phyloP scores from a whole-genome alignment of 1,140 invertebrate genomes.

The Pantala flavescens region DNA sequence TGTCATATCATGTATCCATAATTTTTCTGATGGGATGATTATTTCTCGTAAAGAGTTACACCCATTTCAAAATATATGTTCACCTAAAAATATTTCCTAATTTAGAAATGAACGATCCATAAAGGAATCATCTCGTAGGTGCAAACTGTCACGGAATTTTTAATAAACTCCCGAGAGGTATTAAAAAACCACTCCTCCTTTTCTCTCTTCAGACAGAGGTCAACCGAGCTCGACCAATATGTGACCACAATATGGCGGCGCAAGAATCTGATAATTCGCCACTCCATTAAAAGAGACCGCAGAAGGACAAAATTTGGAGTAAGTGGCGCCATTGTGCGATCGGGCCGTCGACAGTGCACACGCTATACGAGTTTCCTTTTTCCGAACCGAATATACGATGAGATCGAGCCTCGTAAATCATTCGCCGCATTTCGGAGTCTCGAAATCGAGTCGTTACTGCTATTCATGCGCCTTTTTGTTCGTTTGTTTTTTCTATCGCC shows the following conservation, averaged over 20 bases:
- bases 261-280: neutral
- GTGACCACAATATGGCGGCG: neutral
- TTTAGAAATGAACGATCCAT: too few species aligned
- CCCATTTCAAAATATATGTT: too few species aligned
- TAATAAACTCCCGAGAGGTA: neutral
- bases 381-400: neutral
- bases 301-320: neutral
- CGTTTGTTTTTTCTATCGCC: neutral
- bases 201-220: neutral
- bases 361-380: neutral
- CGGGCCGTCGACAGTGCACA: neutral
- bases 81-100: too few species aligned
- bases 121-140: too few species aligned
- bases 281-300: neutral
- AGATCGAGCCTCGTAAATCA: neutral
- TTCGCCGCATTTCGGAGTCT: neutral
- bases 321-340: neutral
- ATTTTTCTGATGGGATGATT: too few species aligned
- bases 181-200: neutral
- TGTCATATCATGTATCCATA: too few species aligned
- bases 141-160: too few species aligned
- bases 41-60: too few species aligned
- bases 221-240: neutral
- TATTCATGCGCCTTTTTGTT: constrained; percentile 1
- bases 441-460: constrained; percentile 1